phyloP scores from a whole-genome alignment of 2,113 vertebrate species.

The Oceanites oceanicus region DNA sequence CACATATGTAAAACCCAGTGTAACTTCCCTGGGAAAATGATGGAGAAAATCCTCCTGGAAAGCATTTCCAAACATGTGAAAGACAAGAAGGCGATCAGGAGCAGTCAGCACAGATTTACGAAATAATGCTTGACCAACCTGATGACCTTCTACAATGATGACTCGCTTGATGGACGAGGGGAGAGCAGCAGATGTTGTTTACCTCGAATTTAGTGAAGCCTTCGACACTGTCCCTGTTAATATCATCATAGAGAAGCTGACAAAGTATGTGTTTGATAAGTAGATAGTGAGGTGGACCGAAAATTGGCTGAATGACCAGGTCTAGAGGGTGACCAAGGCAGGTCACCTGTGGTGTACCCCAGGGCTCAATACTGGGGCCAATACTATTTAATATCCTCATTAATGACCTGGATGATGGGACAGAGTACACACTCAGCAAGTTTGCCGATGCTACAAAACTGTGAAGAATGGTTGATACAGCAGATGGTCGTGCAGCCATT shows the following conservation, averaged over 20 bases:
- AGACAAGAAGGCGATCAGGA: background rate
- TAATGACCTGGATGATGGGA: background rate
- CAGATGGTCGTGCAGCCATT: background rate
- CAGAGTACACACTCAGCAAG: background rate
- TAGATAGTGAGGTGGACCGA: background rate
- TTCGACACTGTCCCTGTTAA: background rate
- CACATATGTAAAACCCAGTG: background rate
- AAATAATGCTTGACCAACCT: background rate
- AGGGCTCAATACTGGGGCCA: background rate
- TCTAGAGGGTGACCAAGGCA: background rate
- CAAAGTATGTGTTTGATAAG: background rate
- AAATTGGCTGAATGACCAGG: background rate
- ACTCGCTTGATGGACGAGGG: background rate
- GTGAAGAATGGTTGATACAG: background rate
- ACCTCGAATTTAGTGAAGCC: background rate
- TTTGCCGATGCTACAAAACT: background rate
- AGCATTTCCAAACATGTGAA: background rate
- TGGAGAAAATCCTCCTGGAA: background rate
- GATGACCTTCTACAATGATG: background rate
- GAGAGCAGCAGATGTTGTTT: background rate
- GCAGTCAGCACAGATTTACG: background rate
- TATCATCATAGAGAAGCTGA: background rate
- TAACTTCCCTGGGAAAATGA: background rate
- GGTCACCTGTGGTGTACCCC: background rate
- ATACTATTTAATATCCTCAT: background rate